Evolutionary conservation across 2,888 invertebrate genomes (phyloP).

Genomic region (Phasia obesa): DNA sequence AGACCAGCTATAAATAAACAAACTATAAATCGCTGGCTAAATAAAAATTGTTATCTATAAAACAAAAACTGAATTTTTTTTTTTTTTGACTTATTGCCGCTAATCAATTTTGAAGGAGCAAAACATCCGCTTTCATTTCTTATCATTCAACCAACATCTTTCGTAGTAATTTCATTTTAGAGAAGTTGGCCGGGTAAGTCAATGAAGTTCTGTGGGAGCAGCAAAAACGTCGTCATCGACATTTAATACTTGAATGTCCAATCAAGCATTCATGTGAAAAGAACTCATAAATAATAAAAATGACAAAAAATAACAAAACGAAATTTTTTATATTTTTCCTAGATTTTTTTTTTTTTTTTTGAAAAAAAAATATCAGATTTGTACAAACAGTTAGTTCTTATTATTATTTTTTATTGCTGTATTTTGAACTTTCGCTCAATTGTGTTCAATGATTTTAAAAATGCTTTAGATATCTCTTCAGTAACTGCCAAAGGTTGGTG

Average conservation of each 20-base stretch:
- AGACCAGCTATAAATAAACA: conserved; percentile 2
- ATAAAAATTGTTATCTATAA: conserved; percentile 56
- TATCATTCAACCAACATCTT: conserved; percentile 64
- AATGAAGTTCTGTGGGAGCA: conserved; percentile 12
- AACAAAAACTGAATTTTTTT: conserved; percentile 68
- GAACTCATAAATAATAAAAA: conserved; percentile 81
- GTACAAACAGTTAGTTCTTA: conserved; percentile 40
- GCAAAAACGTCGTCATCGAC: conserved; percentile 23
- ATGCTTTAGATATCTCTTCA: conserved; percentile 7
- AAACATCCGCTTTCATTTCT: conserved; percentile 70
- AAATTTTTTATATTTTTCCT: conserved; percentile 28
- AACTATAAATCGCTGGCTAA: conserved; percentile 39
- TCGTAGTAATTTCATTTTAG: conserved; percentile 28
- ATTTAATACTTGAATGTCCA: conserved; percentile 79
- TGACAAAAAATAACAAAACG: conserved; percentile 63
- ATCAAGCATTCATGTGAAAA: conserved; percentile 81
- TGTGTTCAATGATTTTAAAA: conserved; percentile 64
- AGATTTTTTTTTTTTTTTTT: conserved; percentile 11
- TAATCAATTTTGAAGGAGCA: conserved; percentile 79
- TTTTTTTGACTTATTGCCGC: conserved; percentile 79
- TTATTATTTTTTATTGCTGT: conserved; percentile 1
- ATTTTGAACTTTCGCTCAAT: conserved; percentile 51
- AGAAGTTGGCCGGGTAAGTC: neutral
- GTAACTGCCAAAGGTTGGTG: conserved; percentile 13
- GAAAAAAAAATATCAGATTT: conserved; percentile 26